Conservation (phyloP, 2,888 invertebrate species). For the Ochlodes sylvanus region DNA sequence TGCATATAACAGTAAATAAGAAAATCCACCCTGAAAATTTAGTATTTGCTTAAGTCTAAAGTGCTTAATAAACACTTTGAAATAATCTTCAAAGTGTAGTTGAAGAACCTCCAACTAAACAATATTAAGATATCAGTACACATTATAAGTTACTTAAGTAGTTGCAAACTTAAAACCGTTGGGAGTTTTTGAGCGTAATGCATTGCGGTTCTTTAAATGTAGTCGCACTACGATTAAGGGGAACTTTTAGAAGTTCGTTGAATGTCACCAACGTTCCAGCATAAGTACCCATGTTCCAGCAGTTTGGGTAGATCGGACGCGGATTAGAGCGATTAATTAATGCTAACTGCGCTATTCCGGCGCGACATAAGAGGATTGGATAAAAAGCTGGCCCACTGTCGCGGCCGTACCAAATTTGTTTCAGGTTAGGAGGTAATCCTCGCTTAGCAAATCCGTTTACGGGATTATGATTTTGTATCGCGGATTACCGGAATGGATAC, state of each 20-base stretch:
- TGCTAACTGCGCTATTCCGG: slow-evolving; percentile 32
- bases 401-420: slow-evolving; percentile 17
- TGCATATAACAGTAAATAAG: no score
- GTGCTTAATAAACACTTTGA: no score
- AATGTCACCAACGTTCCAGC: slow-evolving; percentile 19
- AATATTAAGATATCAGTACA: background rate
- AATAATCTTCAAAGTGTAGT: no score
- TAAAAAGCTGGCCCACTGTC: slow-evolving; percentile 28
- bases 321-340: slow-evolving; percentile 35
- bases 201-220: slow-evolving; percentile 14
- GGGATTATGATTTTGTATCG: slow-evolving; percentile 25
- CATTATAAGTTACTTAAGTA: background rate
- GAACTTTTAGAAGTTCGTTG: slow-evolving; percentile 31
- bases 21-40: no score
- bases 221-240: slow-evolving; percentile 21
- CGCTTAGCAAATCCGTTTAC: slow-evolving; percentile 27
- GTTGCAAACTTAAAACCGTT: background rate
- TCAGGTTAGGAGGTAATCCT: slow-evolving; percentile 26
- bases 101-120: background rate
- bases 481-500: background rate
- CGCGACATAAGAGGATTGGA: slow-evolving; percentile 35
- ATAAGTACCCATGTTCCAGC: slow-evolving; percentile 34
- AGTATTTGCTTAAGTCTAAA: no score
- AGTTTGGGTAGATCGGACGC: slow-evolving; percentile 28
- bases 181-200: slow-evolving; percentile 10